Evolutionary conservation across 2,797 vertebrate genomes (phyloP).

Genomic region (Sebastes hubbsi): DNA sequence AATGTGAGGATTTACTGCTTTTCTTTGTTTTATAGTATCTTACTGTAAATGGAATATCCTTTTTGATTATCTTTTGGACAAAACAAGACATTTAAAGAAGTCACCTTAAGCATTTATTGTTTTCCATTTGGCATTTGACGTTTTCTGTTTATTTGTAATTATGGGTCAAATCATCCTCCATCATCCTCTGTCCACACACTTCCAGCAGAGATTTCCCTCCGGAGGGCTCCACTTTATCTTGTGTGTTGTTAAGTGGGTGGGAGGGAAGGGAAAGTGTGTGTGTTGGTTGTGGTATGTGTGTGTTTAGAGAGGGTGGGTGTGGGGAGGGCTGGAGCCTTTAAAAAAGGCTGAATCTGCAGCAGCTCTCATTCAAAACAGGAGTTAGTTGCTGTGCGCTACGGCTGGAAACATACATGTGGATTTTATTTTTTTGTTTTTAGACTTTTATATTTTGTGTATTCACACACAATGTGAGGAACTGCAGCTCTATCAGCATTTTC

Average conservation of each 20-base stretch:
- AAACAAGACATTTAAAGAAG: not conserved
- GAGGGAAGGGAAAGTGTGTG: slow-evolving; percentile 4
- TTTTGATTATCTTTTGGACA: not conserved
- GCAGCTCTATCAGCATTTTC: no score
- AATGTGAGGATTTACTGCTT: not conserved
- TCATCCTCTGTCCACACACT: not conserved
- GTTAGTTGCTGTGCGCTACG: not conserved
- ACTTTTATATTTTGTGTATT: not conserved
- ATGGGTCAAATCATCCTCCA: not conserved
- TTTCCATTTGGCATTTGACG: not conserved
- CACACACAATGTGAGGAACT: no score
- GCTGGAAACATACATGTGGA: not conserved
- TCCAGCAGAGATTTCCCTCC: not conserved
- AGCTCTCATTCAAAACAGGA: not conserved
- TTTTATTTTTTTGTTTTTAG: not conserved
- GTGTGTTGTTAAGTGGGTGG: not conserved
- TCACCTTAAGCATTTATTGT: not conserved
- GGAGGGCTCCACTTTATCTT: not conserved
- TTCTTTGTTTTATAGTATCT: not conserved
- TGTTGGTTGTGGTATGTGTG: not conserved
- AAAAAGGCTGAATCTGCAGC: slow-evolving; percentile 30
- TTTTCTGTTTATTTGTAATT: not conserved
- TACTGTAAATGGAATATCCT: not conserved
- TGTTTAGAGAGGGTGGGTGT: not conserved
- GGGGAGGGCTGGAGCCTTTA: slow-evolving; percentile 39